phyloP scores from a whole-genome alignment of 2,888 invertebrate species.

The Euphydryas editha region DNA sequence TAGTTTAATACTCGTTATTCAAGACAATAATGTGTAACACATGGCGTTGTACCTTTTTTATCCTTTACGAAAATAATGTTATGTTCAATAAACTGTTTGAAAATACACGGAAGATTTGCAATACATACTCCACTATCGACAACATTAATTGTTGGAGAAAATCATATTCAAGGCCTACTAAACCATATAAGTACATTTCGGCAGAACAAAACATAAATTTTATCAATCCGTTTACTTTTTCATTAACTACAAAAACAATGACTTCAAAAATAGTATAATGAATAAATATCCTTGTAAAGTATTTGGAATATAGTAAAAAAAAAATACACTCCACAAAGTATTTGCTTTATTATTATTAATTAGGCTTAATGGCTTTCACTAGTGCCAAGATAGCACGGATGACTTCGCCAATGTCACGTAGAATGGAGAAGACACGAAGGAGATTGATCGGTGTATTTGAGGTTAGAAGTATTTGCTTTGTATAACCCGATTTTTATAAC shows the following conservation, averaged over 20 bases:
- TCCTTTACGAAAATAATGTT: slow-evolving; percentile 9
- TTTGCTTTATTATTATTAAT: neutral
- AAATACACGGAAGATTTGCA: slow-evolving; percentile 52
- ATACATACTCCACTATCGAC: slow-evolving; percentile 42
- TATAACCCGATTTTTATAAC: too few relatives aligned
- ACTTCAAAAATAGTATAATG: neutral
- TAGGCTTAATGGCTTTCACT: too few relatives aligned
- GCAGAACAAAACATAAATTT: neutral
- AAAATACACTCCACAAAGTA: neutral
- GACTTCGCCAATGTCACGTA: too few relatives aligned
- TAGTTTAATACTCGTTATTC: neutral
- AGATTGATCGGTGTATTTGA: too few relatives aligned
- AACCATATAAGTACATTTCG: neutral
- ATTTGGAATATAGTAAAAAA: too few relatives aligned
- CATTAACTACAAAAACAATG: neutral
- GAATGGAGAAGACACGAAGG: too few relatives aligned
- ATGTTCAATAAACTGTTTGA: neutral
- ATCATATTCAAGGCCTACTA: slow-evolving; percentile 49
- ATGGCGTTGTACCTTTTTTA: neutral
- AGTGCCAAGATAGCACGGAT: too few relatives aligned
- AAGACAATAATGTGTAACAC: neutral
- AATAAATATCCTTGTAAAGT: neutral
- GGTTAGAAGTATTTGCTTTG: too few relatives aligned
- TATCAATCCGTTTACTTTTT: neutral
- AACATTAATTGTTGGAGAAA: slow-evolving; percentile 53